A percentile compares a stretch with the other conserved stretches of the same genome.
These are phyloP conservation scores for Cyclina sinensis DNA, from an alignment of 1,140 invertebrate species.

Conservation along the genomic window DNA sequence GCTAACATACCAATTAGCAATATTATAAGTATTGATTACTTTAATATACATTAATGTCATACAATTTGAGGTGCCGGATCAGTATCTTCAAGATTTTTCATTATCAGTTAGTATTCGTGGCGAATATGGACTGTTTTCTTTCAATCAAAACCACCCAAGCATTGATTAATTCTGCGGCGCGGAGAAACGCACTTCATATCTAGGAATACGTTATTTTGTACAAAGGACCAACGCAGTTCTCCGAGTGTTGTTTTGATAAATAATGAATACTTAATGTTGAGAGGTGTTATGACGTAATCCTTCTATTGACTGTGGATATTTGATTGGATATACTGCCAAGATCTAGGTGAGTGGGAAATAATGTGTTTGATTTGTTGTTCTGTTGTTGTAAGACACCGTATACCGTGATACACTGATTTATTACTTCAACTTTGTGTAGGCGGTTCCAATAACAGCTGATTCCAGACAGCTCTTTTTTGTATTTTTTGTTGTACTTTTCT, in stretches of 20 bases:
- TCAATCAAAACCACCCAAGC: neutral
- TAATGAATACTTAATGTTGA: conserved; percentile 1
- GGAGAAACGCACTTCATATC: neutral
- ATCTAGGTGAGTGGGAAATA: neutral
- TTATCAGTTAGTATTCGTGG: neutral
- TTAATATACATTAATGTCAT: neutral
- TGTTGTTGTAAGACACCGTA: too few species aligned
- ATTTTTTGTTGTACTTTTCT: too few species aligned
- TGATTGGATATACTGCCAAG: neutral
- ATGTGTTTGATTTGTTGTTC: too few species aligned
- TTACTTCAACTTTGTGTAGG: too few species aligned
- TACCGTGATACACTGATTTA: too few species aligned
- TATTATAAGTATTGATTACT: conserved; percentile 19
- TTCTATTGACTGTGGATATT: neutral
- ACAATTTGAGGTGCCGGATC: neutral
- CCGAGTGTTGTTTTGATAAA: neutral
- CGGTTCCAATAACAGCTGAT: too few species aligned
- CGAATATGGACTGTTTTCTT: conserved; percentile 14
- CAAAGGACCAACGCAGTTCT: neutral
- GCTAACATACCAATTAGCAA: conserved; percentile 2
- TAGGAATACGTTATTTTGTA: neutral
- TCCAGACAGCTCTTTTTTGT: too few species aligned
- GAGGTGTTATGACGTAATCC: neutral
- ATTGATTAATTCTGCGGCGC: neutral
- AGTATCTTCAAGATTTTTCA: conserved; percentile 9